Conservation (phyloP, 2,888 invertebrate species). For the Seira musarum region DNA sequence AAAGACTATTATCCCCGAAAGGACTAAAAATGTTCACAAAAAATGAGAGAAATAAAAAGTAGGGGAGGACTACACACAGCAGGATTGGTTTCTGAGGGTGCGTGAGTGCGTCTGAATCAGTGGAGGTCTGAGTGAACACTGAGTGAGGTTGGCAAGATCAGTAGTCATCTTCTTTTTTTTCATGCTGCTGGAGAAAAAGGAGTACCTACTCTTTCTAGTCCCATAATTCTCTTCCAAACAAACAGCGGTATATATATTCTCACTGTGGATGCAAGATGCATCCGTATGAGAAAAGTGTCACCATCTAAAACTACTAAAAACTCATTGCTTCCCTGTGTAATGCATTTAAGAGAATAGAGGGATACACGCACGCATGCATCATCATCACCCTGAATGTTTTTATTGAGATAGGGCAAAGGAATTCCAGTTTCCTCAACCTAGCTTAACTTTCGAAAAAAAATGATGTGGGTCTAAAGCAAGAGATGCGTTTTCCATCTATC, state of each 20-base stretch:
- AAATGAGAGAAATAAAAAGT: background rate
- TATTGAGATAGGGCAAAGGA: conserved; percentile 57
- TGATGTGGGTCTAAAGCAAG: background rate
- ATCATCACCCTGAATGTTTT: conserved; percentile 23
- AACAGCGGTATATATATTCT: too few relatives aligned
- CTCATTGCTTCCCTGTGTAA: background rate
- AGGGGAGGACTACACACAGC: conserved; percentile 18
- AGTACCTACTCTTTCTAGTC: too few relatives aligned
- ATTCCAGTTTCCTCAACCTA: conserved; percentile 48
- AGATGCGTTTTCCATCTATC: background rate
- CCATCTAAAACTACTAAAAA: background rate
- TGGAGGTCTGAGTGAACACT: conserved; percentile 54
- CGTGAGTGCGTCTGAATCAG: conserved; percentile 36
- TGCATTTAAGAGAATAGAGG: background rate
- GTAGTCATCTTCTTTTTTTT: background rate
- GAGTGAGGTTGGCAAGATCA: conserved; percentile 5
- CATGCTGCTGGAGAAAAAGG: background rate
- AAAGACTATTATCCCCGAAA: too few relatives aligned
- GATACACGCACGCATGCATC: conserved; percentile 24
- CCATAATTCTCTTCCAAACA: too few relatives aligned
- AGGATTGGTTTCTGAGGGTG: conserved; percentile 13
- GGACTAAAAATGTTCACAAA: too few relatives aligned
- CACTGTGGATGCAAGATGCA: background rate
- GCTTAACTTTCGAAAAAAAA: conserved; percentile 37
- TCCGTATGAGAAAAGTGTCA: conserved; percentile 3